Evolutionary conservation across 2,888 invertebrate genomes (phyloP), one percentile per base, ranked within the genome.

Genomic region (Nomada hirtipes): DNA sequence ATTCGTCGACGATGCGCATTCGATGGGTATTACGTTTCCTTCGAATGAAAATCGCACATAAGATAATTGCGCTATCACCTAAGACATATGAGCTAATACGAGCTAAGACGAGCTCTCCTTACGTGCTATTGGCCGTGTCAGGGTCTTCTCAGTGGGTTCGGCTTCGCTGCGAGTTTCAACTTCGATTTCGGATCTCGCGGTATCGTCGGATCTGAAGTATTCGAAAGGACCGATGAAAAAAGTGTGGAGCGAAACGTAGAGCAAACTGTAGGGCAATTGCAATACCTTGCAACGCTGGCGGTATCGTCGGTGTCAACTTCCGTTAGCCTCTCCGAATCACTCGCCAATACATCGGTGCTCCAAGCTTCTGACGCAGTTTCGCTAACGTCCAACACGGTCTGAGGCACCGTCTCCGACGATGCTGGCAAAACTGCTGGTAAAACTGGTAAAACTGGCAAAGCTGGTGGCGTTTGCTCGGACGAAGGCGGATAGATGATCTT

Each of bases 351-450:
- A 94, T 99, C 99, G 76, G 98, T 99, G 91, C 98, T 98, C 99
- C 99, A 99, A 0, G 98, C 98, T 94, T 99, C 99, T 89, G 98
- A 98, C 26, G 98, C 98, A 1, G 99, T 98, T 92, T 99, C 98
- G 0, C 97, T 97, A 20, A 97, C 96, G 93, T 98, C 98, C 18
- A 97, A 94, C 63, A 95, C 94, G 89, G 90, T 94, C 91, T 94
- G 95, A 76, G 91, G 79, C 20, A 91, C 83, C 77, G 92, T 90
- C 4, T 89, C 84, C 0, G 94, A 94, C 36, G 82, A 94, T 0
- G 90, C 81, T 9, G 88, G 71, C n/a, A 91, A 76, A 47, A 89
- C 85, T 9, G 85, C 52, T 2, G 84, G 69, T 7, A 36, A 29
- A 29, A 29, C 29, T 4, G 29, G 29, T 4, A 29, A 36, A 36